A percentile compares a stretch with the other conserved stretches of the same genome.
Conservation (phyloP, 2,888 invertebrate species). For the Scaptomyza caliginosa region DNA sequence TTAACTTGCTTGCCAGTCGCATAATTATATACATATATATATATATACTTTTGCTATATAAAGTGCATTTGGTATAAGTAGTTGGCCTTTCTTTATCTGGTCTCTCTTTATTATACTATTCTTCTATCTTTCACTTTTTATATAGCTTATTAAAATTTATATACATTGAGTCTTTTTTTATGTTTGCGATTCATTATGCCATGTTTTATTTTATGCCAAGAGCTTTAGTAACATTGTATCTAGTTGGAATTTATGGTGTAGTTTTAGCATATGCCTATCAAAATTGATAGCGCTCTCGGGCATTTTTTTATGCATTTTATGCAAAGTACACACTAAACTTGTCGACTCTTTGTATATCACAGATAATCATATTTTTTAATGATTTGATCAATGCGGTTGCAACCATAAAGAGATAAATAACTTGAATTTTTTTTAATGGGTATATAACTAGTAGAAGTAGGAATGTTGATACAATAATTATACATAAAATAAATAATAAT, state of each 20-base stretch:
- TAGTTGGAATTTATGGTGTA: conserved; percentile 22
- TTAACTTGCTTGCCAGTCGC: conserved; percentile 49
- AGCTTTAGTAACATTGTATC: conserved; percentile 33
- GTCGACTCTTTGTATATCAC: conserved; percentile 12
- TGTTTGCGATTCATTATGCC: conserved; percentile 51
- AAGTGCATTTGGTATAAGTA: conserved; percentile 31
- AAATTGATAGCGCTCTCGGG: conserved; percentile 56
- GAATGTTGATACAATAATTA: no score
- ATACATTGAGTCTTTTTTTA: conserved; percentile 51
- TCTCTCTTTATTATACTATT: neutral
- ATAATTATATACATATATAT: conserved; percentile 56
- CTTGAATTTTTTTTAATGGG: neutral
- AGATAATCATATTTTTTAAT: conserved; percentile 36
- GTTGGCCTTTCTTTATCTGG: neutral
- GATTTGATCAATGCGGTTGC: conserved; percentile 27
- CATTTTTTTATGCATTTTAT: conserved; percentile 45
- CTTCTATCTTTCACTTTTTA: conserved; percentile 13
- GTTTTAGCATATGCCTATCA: conserved; percentile 63
- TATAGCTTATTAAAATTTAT: conserved; percentile 69
- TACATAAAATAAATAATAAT: no score
- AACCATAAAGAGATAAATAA: conserved; percentile 1
- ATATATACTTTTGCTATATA: conserved; percentile 15
- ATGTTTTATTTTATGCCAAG: conserved; percentile 34
- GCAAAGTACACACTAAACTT: conserved; percentile 40
- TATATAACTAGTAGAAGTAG: neutral